phyloP scores from a whole-genome alignment of 2,797 vertebrate genomes.

The Clangula hyemalis region DNA sequence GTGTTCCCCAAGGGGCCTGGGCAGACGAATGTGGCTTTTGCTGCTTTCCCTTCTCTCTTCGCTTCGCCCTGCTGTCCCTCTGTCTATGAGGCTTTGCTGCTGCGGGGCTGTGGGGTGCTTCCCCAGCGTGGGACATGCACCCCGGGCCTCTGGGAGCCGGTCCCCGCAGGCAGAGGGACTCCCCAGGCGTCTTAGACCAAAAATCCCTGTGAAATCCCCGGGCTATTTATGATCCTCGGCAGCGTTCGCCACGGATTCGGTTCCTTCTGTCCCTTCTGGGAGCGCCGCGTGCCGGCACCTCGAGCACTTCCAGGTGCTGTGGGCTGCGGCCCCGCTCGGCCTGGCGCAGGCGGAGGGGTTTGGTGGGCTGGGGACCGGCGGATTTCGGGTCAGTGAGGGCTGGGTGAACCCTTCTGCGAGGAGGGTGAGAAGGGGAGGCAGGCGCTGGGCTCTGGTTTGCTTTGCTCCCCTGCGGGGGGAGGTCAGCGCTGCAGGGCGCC shows the following conservation, averaged over 20 bases:
- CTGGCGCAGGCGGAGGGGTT: rapidly evolving
- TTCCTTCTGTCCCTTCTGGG: background rate
- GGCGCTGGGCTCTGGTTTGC: background rate
- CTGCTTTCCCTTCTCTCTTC: background rate
- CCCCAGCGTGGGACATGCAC: background rate
- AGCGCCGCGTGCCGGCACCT: background rate
- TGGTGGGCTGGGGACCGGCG: background rate
- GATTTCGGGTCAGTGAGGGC: background rate
- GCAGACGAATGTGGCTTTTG: background rate
- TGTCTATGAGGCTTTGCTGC: background rate
- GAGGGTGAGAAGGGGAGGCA: background rate
- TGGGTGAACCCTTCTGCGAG: background rate
- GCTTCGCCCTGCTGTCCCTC: background rate
- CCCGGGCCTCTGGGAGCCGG: rapidly evolving
- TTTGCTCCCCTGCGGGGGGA: background rate
- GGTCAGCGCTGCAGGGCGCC: background rate
- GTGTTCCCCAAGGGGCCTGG: background rate
- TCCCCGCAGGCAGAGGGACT: background rate
- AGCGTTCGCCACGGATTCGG: background rate
- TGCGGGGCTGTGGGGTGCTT: background rate
- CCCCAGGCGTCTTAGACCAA: slow-evolving; percentile 33
- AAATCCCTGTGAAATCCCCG: slow-evolving; percentile 9
- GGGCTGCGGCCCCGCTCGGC: rapidly evolving
- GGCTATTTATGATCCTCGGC: slow-evolving; percentile 3
- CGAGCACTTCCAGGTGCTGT: background rate